Base-by-base conservation (phyloP, 92 coral and sea anemone species). In the Epizoanthus stellaris region DNA sequence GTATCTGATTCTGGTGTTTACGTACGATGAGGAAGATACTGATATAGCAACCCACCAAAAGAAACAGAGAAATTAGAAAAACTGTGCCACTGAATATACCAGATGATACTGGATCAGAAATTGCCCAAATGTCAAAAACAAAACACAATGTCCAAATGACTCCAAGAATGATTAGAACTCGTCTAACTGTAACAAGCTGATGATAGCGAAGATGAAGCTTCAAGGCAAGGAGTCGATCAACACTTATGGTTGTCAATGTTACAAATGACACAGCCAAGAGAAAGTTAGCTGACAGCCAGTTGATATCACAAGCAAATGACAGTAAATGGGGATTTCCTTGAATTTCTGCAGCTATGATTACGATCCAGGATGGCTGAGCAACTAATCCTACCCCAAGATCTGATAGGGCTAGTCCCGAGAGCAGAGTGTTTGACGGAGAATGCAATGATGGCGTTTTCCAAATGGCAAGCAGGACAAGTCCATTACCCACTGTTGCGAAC, bases 391-490 rank as follows among this genome's bases (percentile, higher is more conserved):
- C 34, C 2, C n/a, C 62, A 3, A 73, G 79, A 73, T 73, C 79
- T 49, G 63, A 73, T 1, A 73, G 30, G 63, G 79, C 79, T 0
- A 73, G 59, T 23, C 79, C 79, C 15, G 79, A 73, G 5, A 73
- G 42, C 62, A 73, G 79, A 23, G 57, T 11, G n/a, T 73, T 73
- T 49, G 79, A 73, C 8, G 79, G 79, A 3, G 79, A 43, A 73
- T 47, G 79, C 79, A 73, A 11, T 1, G 63, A 9, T 14, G 79
- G 63, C 10, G 79, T 73, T 10, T 73, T 73, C 79, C 79, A 73
- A 49, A 73, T 52, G 63, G 79, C 63, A 21, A 73, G 7, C 19
- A 73, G 30, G 8, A 73, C 79, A 73, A 73, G 57, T 11, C 39
- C 12, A 11, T 73, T 73, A 14, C 79, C 43, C n/a, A 43, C 40